Evolutionary conservation across 2,113 vertebrate species (phyloP).

Genomic region (Glaucidium brasilianum): DNA sequence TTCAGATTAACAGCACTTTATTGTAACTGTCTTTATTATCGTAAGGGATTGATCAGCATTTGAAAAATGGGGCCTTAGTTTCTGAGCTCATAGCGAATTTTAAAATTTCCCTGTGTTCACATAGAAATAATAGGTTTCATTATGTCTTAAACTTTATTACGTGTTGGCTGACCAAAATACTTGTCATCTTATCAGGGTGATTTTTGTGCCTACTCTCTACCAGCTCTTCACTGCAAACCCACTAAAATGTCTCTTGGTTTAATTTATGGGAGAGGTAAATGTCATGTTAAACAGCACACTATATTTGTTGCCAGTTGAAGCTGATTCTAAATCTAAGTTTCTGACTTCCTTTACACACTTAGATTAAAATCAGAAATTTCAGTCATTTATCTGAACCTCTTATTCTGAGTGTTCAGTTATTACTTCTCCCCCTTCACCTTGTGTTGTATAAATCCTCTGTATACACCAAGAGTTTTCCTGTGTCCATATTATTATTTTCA

Average conservation of each 20-base stretch:
- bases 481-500: not conserved
- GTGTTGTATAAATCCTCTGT: not conserved
- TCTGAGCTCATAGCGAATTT: not conserved
- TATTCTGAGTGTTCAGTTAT: not conserved
- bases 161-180: not conserved
- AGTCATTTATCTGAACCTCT: not conserved
- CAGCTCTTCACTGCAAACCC: not conserved
- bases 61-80: not conserved
- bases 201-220: not conserved
- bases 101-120: accelerated
- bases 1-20: not conserved
- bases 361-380: not conserved
- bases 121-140: not conserved
- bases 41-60: not conserved
- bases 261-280: not conserved
- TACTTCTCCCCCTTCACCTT: not conserved
- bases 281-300: not conserved
- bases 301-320: not conserved
- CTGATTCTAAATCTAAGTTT: not conserved
- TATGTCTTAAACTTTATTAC: not conserved
- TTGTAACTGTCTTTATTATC: not conserved
- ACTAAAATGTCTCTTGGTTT: not conserved
- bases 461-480: not conserved
- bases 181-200: not conserved
- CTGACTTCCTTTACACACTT: not conserved